Conservation (phyloP, 2,797 vertebrate species). For the Gila robusta region DNA sequence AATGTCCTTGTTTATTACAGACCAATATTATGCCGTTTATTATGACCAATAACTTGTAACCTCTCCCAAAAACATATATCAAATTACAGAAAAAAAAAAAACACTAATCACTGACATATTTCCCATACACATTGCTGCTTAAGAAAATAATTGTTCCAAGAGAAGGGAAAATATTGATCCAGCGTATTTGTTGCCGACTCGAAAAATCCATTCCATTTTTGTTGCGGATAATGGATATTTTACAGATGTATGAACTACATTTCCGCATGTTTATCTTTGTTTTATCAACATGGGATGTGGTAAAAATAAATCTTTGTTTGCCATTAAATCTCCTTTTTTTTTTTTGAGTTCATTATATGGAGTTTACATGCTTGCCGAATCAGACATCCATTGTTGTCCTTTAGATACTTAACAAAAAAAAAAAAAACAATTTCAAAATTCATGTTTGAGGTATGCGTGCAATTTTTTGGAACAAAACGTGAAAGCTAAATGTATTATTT, state of each 20-base stretch:
- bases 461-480: not conserved
- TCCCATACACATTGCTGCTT: constrained; percentile 1
- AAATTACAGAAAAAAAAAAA: not conserved
- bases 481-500: not conserved
- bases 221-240: not conserved
- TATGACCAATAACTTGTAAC: not conserved
- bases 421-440: not conserved
- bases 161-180: constrained; percentile 35
- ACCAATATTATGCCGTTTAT: not conserved
- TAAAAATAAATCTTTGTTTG: constrained; percentile 6
- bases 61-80: not conserved
- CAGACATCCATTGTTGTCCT: not conserved
- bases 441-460: not conserved
- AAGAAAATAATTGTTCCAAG: constrained; percentile 7
- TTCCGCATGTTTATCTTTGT: constrained; percentile 3
- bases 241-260: not conserved
- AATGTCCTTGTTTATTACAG: not conserved
- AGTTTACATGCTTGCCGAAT: no score
- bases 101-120: constrained; percentile 4
- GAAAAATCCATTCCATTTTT: constrained; percentile 3
- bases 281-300: not conserved
- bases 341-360: not conserved
- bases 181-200: not conserved
- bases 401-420: not conserved
- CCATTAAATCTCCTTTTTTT: not conserved